Percentiles rank a stretch among this genome's conserved stretches.
Evolutionary conservation across 2,888 invertebrate genomes (phyloP).

Genomic region (Hyposoter didymator): DNA sequence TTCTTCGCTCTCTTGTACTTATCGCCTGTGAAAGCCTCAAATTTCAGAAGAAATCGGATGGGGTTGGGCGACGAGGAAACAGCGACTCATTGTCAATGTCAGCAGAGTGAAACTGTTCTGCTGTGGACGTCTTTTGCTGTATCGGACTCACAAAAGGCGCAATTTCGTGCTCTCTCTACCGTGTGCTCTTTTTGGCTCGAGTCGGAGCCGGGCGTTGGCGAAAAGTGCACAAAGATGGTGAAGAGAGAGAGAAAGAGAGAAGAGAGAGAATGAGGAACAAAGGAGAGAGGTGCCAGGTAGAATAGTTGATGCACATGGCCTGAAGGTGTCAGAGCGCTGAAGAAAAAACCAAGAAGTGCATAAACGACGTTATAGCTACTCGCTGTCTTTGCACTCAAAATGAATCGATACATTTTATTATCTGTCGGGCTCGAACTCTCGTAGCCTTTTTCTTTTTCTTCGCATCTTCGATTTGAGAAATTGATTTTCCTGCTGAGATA

Average conservation of each 20-base stretch:
- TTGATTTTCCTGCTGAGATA: constrained; percentile 56
- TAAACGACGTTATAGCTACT: constrained; percentile 44
- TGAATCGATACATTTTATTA: constrained; percentile 7
- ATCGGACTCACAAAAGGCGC: constrained; percentile 72
- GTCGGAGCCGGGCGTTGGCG: background rate
- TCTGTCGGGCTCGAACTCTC: background rate
- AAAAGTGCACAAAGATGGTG: background rate
- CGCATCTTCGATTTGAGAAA: constrained; percentile 62
- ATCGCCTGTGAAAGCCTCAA: background rate
- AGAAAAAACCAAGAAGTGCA: constrained; percentile 52
- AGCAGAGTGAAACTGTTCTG: constrained; percentile 58
- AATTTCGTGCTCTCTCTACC: constrained; percentile 24
- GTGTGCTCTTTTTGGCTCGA: background rate
- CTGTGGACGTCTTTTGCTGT: constrained; percentile 67
- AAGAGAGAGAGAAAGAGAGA: constrained; percentile 20
- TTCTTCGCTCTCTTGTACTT: background rate
- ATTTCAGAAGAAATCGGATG: constrained; percentile 33
- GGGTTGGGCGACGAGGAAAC: constrained; percentile 36
- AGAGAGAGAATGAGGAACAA: constrained; percentile 7
- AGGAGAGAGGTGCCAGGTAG: constrained; percentile 22
- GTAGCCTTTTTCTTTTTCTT: constrained; percentile 28
- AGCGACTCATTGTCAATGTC: constrained; percentile 63
- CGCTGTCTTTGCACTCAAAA: constrained; percentile 1
- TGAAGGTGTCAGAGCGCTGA: constrained; percentile 42
- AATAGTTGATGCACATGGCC: constrained; percentile 37